Evolutionary conservation across 2,797 vertebrate species (phyloP).

Genomic region (Amphiprion clarkii): DNA sequence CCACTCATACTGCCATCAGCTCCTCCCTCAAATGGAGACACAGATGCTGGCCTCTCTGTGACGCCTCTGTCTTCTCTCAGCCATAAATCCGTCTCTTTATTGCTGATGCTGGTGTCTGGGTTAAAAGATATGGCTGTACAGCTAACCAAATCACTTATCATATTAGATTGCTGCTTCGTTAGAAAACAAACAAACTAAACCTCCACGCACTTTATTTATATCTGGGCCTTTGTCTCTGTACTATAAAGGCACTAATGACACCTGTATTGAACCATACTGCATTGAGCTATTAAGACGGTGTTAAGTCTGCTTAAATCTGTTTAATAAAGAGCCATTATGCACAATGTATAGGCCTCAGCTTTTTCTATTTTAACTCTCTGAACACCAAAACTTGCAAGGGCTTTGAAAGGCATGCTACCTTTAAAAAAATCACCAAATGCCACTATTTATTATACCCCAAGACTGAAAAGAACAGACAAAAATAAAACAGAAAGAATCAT

Average conservation of each 20-base stretch:
- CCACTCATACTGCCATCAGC: conserved; percentile 56
- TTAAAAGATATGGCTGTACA: conserved; percentile 38
- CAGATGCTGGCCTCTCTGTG: conserved; percentile 34
- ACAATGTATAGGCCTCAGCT: too few relatives aligned
- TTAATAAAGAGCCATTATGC: too few relatives aligned
- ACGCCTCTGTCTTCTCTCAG: conserved; percentile 35
- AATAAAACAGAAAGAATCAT: too few relatives aligned
- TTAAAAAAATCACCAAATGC: too few relatives aligned
- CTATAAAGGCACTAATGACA: background rate
- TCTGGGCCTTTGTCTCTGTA: background rate
- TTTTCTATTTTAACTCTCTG: too few relatives aligned
- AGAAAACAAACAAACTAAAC: conserved; percentile 44
- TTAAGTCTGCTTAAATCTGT: too few relatives aligned
- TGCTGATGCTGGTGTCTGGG: conserved; percentile 61
- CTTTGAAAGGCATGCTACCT: too few relatives aligned
- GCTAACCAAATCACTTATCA: conserved; percentile 52
- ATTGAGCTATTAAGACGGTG: too few relatives aligned
- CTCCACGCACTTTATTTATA: background rate
- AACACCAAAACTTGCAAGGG: too few relatives aligned
- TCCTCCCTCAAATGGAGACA: conserved; percentile 54
- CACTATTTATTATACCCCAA: too few relatives aligned
- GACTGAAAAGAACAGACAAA: too few relatives aligned
- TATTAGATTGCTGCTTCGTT: conserved; percentile 49
- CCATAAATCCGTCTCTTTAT: conserved; percentile 65
- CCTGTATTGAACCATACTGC: background rate